These are phyloP conservation scores for Caenorhabditis doughertyi DNA, from an alignment of 2,888 invertebrate genomes.

Conservation along the genomic window DNA sequence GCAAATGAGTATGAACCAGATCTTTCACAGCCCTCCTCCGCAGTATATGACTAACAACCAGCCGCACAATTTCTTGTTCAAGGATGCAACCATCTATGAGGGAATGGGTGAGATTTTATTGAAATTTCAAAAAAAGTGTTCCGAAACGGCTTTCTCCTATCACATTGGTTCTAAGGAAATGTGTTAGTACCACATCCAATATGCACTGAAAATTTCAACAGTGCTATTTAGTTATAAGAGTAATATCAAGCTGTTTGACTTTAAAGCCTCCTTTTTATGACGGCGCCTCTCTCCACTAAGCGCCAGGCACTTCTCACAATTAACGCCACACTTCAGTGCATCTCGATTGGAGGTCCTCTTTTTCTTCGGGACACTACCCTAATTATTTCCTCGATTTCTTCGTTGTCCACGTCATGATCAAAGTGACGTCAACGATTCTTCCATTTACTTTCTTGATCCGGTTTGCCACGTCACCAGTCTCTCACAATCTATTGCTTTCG, in stretches of 20 bases:
- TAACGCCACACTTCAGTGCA: slow-evolving; percentile 41
- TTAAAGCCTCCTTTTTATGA: neutral
- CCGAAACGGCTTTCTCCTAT: neutral
- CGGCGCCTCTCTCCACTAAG: neutral
- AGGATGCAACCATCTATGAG: slow-evolving; percentile 54
- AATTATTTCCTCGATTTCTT: slow-evolving; percentile 13
- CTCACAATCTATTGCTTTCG: neutral
- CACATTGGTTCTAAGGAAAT: slow-evolving; percentile 3
- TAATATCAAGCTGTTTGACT: neutral
- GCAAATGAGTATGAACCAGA: slow-evolving; percentile 49
- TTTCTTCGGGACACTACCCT: slow-evolving; percentile 6
- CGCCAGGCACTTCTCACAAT: slow-evolving; percentile 16
- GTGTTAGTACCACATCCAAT: no score
- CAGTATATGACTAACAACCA: slow-evolving; percentile 34
- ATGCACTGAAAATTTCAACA: no score
- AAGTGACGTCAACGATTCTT: slow-evolving; percentile 33
- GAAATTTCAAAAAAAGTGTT: neutral
- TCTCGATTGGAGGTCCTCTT: neutral
- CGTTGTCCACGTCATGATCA: slow-evolving; percentile 42
- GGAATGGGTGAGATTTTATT: slow-evolving; percentile 55
- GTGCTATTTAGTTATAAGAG: no score
- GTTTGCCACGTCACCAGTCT: slow-evolving; percentile 51
- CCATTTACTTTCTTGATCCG: slow-evolving; percentile 24
- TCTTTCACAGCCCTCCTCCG: slow-evolving; percentile 30
- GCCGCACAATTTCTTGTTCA: slow-evolving; percentile 39